Base-by-base conservation (phyloP, 2,888 invertebrate genomes). In the Esperia sulphurella region DNA sequence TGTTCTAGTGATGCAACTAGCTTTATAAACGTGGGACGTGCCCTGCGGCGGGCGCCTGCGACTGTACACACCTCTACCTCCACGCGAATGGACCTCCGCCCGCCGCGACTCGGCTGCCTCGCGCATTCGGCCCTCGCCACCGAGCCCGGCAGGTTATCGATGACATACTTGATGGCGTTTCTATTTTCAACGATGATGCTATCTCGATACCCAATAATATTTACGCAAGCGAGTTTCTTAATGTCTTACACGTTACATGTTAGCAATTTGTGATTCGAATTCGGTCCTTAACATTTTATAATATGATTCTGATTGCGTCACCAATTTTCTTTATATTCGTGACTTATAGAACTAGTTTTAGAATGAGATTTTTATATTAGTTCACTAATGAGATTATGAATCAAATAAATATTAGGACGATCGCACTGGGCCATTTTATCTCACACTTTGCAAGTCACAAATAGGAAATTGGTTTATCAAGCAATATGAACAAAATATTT, bases 11-110 rank as follows among this genome's bases (percentile, higher is more conserved):
- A 61, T 65, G 75, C 73, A 68, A 79, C 62, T 65, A 67, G 67
- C 80, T 86, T 87, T 88, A 85, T 84, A 75, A 83, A 81, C 77
- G 76, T 63, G 48, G 54, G 61, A 61, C 69, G 60, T 68, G 73
- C 72, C 40, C 21, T 41, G 42, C 30, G 54, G 61, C 61, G n/a
- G n/a, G n/a, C 69, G 61, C 70, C 71, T 72, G 65, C 4, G 28
- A 8, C 41, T 8, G n/a, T n/a, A 2, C 21, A 21, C 5, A 21
- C 21, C 21, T 21, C 21, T 2, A 5, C 21, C 41, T 28, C 8
- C 21, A 29, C 43, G n/a, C 14, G 31, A 13, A 7, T 8, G 14
- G 33, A 33, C 43, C 14, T 14, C 33, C 14, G 3, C 14, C 2
- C 9, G 1, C 43, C 6, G 10, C 5, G 14, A 4, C 8, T 21